Evolutionary conservation across 1,140 invertebrate species (phyloP).

Genomic region (Metopolophium dirhodum): DNA sequence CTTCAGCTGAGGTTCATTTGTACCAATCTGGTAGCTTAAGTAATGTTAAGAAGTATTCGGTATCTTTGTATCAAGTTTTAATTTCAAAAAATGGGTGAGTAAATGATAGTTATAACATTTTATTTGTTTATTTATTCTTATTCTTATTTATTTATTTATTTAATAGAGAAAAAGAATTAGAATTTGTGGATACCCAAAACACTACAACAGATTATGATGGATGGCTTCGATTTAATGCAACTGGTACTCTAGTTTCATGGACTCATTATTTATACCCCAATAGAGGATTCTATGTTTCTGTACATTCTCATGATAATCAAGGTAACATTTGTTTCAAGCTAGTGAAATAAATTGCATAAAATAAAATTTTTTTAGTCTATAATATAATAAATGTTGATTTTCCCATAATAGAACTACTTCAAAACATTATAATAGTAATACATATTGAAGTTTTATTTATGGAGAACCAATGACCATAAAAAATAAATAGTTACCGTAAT

Average conservation of each 20-base stretch:
- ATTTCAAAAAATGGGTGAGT: conserved; percentile 68
- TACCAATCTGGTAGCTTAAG: conserved; percentile 67
- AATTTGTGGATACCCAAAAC: conserved; percentile 72
- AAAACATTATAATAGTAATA: no score
- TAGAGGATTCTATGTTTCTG: conserved; percentile 86
- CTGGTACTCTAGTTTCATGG: conserved; percentile 77
- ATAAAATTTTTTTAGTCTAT: no score
- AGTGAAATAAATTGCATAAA: no score
- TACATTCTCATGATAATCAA: conserved; percentile 73
- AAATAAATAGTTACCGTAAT: no score
- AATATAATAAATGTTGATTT: no score
- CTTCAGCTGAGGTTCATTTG: conserved; percentile 84
- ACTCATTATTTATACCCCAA: conserved; percentile 79
- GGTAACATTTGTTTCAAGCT: conserved; percentile 64
- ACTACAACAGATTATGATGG: conserved; percentile 71
- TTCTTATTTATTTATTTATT: conserved; percentile 41
- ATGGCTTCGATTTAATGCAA: conserved; percentile 82
- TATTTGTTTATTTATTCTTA: neutral
- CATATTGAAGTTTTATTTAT: no score
- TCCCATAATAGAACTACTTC: no score
- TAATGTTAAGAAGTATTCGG: conserved; percentile 65
- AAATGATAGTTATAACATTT: neutral
- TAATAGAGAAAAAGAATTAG: conserved; percentile 65
- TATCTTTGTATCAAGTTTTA: conserved; percentile 69
- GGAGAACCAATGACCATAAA: no score